A percentile compares a stretch with the other conserved stretches of the same genome.
Evolutionary conservation across 30 jellyfish, hydroid and myxozoan species (phyloP).

Genomic region (Clytia hemisphaerica): DNA sequence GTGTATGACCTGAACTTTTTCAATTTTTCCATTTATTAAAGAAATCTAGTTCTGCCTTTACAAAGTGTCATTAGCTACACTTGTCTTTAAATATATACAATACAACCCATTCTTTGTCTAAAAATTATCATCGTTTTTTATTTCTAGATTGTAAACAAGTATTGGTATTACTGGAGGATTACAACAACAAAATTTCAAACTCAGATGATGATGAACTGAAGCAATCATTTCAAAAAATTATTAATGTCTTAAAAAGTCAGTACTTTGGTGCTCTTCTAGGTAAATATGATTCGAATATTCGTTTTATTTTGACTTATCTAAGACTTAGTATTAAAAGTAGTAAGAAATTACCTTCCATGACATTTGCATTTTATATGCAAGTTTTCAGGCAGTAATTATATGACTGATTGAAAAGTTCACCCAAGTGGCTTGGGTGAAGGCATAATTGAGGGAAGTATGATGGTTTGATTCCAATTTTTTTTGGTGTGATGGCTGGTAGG

Average conservation of each 20-base stretch:
- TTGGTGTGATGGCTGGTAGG: too few relatives aligned
- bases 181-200: constrained; percentile 38
- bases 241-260: constrained; percentile 60
- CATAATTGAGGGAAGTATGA: too few relatives aligned
- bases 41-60: too few relatives aligned
- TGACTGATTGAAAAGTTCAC: neutral
- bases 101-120: too few relatives aligned
- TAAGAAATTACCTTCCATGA: neutral
- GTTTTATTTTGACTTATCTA: neutral
- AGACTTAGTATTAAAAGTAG: neutral
- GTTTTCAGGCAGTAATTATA: neutral
- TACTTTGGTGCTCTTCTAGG: constrained; percentile 72
- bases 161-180: constrained; percentile 41
- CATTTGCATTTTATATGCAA: neutral
- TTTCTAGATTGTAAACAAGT: constrained; percentile 63
- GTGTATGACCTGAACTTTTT: too few relatives aligned
- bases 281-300: constrained; percentile 4
- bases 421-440: neutral
- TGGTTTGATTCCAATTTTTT: too few relatives aligned
- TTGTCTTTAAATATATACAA: too few relatives aligned
- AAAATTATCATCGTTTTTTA: neutral
- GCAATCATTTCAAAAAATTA: constrained; percentile 59
- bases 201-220: constrained; percentile 53
- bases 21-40: too few relatives aligned
- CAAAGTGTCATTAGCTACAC: too few relatives aligned